phyloP scores from a whole-genome alignment of 2,113 vertebrate genomes.

The Chamaetylas fuelleborni region DNA sequence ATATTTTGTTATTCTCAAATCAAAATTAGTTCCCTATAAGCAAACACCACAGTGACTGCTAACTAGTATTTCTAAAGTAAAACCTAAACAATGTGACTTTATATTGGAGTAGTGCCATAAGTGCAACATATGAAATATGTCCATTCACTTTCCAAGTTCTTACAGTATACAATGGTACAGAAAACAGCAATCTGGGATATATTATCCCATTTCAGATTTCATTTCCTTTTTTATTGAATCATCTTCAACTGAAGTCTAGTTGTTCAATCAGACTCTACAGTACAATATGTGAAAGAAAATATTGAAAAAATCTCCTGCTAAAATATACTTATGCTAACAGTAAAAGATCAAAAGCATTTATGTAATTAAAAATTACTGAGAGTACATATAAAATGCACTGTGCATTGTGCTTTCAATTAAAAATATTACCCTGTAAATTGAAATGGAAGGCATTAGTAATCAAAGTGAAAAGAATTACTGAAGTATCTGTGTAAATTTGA shows the following conservation, averaged over 20 bases:
- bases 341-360: constrained; percentile 17
- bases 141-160: background rate
- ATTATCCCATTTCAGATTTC: background rate
- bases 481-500: background rate
- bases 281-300: background rate
- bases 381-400: background rate
- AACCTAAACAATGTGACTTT: background rate
- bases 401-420: constrained; percentile 12
- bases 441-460: background rate
- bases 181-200: background rate
- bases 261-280: background rate
- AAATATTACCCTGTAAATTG: constrained; percentile 19
- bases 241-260: background rate
- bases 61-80: background rate
- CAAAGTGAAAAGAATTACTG: background rate
- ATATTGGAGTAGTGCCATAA: background rate
- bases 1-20: background rate
- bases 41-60: background rate
- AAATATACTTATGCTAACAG: background rate
- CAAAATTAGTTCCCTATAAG: background rate
- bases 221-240: background rate
- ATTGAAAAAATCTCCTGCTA: background rate
- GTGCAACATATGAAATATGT: background rate
- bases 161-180: background rate
- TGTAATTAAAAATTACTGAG: constrained; percentile 3